Conservation (phyloP, 1,140 invertebrate genomes). For the Cyclina sinensis region DNA sequence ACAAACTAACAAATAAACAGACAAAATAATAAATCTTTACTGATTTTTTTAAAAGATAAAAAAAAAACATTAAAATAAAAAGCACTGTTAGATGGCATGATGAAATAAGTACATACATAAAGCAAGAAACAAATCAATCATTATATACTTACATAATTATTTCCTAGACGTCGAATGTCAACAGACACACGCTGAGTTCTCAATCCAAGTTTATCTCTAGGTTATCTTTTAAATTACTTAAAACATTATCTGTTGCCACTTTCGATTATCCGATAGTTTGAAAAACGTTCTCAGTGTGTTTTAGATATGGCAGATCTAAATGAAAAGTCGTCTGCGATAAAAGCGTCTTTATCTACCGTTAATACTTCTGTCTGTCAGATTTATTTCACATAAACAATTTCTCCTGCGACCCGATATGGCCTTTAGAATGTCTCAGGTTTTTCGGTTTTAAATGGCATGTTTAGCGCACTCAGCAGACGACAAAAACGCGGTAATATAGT, state of each 20-base stretch:
- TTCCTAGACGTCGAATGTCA: not conserved
- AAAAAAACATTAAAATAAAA: too few relatives aligned
- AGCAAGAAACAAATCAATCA: too few relatives aligned
- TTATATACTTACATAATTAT: too few relatives aligned
- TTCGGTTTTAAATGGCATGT: constrained; percentile 13
- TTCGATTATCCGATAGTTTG: constrained; percentile 23
- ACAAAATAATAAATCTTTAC: too few relatives aligned
- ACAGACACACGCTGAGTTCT: too few relatives aligned
- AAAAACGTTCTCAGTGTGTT: constrained; percentile 15
- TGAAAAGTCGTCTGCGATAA: not conserved
- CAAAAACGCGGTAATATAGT: constrained; percentile 24
- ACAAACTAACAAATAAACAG: too few relatives aligned
- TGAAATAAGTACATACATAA: too few relatives aligned
- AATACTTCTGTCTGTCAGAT: constrained; percentile 6
- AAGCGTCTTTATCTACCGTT: constrained; percentile 16
- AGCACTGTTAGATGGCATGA: too few relatives aligned
- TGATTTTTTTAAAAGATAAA: too few relatives aligned
- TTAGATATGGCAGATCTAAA: not conserved
- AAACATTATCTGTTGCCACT: not conserved
- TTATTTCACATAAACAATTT: constrained; percentile 10
- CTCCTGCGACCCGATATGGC: constrained; percentile 11
- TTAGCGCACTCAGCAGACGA: not conserved
- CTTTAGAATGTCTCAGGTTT: constrained; percentile 21
- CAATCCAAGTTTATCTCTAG: not conserved
- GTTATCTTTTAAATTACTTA: constrained; percentile 13